Evolutionary conservation across 2,888 invertebrate species (phyloP).

Genomic region (Stegana nigrithorax): DNA sequence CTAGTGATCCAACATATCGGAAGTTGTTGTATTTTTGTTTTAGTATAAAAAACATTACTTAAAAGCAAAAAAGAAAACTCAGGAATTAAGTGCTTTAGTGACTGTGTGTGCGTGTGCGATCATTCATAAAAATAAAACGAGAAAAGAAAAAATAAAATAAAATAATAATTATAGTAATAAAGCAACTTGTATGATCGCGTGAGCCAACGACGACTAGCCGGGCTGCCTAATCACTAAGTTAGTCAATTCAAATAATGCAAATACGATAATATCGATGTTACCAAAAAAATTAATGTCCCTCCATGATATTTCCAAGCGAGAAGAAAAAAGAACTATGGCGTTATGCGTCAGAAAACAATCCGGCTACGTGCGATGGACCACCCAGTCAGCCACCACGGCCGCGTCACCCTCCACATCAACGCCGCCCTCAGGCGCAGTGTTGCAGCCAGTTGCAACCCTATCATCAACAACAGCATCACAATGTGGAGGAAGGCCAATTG

Average conservation of each 20-base stretch:
- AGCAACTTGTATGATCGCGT: too few species aligned
- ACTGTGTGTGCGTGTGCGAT: conserved; percentile 3
- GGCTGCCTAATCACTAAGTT: conserved; percentile 48
- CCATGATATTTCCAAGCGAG: conserved; percentile 69
- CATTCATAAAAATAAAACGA: too few species aligned
- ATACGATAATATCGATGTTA: conserved; percentile 69
- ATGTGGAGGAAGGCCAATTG: neutral
- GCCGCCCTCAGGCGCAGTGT: conserved; percentile 55
- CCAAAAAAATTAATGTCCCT: conserved; percentile 69
- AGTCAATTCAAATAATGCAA: conserved; percentile 67
- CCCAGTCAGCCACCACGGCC: conserved; percentile 64
- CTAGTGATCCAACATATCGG: conserved; percentile 43
- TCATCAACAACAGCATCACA: conserved; percentile 23
- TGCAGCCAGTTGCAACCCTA: conserved; percentile 16
- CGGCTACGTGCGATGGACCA: conserved; percentile 55
- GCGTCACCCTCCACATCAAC: conserved; percentile 63
- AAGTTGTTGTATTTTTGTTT: neutral
- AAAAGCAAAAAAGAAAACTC: neutral
- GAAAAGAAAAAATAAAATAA: too few species aligned
- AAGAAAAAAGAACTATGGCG: conserved; percentile 68
- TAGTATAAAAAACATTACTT: neutral
- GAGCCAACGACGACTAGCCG: conserved; percentile 39
- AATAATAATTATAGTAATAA: conserved; percentile 3
- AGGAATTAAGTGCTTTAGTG: neutral
- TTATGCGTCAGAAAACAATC: conserved; percentile 65